Conservation (phyloP, 2,797 vertebrate genomes). For the Semotilus atromaculatus region DNA sequence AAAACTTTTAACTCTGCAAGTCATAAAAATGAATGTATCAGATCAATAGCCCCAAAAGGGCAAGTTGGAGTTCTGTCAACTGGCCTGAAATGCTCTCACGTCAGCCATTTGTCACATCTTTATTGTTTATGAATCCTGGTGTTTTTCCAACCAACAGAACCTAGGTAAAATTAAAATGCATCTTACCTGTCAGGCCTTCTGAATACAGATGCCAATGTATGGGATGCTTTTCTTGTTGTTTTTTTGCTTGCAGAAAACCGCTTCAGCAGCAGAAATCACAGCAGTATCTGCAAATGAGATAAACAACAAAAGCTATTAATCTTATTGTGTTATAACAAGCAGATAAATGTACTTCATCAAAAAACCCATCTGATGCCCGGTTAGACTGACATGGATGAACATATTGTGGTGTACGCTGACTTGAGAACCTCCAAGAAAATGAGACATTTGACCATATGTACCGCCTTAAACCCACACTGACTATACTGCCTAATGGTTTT, state of each 20-base stretch:
- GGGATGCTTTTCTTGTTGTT: not conserved
- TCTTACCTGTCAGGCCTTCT: constrained; percentile 50
- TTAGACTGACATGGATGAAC: constrained; percentile 14
- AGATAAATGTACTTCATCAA: constrained; percentile 32
- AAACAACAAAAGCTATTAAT: constrained; percentile 31
- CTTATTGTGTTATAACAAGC: constrained; percentile 27
- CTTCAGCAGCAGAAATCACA: constrained; percentile 37
- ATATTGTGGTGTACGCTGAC: constrained; percentile 25
- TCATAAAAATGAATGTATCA: not conserved
- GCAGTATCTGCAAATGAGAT: constrained; percentile 42
- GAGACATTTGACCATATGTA: constrained; percentile 60
- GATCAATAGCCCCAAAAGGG: not conserved
- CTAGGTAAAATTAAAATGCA: not conserved
- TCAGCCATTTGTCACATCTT: not conserved
- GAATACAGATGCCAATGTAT: not conserved
- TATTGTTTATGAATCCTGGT: not conserved
- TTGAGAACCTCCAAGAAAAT: constrained; percentile 21
- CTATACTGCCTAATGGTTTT: constrained; percentile 66
- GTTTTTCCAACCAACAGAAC: not conserved
- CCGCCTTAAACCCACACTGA: constrained; percentile 50
- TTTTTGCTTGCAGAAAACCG: not conserved
- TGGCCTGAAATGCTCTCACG: not conserved
- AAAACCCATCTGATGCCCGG: constrained; percentile 3
- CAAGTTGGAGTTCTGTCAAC: not conserved
- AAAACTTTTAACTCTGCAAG: not conserved